Percentiles rank a stretch among this genome's conserved stretches.
Evolutionary conservation across 2,113 vertebrate genomes (phyloP).

Genomic region (Leucopsar rothschildi): DNA sequence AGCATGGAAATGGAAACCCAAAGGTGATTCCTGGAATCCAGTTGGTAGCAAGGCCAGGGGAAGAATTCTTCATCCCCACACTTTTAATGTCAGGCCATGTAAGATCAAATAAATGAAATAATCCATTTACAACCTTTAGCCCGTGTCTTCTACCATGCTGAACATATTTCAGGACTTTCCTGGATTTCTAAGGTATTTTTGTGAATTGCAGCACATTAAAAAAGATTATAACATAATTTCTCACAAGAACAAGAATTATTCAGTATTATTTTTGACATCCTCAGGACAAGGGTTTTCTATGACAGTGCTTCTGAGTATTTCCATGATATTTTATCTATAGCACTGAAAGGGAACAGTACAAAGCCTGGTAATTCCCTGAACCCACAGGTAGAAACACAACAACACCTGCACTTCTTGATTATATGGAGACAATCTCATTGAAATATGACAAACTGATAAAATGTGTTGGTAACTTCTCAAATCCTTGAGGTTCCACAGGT

Average conservation of each 20-base stretch:
- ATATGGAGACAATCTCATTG: background rate
- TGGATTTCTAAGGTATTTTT: background rate
- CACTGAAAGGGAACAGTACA: background rate
- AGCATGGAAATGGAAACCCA: background rate
- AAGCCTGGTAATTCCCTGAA: background rate
- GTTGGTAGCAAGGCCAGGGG: background rate
- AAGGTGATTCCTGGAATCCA: background rate
- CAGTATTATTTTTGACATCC: background rate
- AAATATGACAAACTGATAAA: background rate
- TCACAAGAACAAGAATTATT: background rate
- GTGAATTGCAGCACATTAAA: background rate
- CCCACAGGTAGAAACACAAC: background rate
- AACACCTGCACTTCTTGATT: background rate
- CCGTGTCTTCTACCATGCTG: background rate
- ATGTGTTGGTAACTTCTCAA: rapidly evolving
- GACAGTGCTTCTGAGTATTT: background rate
- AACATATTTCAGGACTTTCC: background rate
- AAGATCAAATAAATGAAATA: background rate
- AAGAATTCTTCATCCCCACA: background rate
- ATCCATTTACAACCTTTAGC: background rate
- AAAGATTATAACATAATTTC: background rate
- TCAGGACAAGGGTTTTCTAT: background rate
- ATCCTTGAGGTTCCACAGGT: background rate
- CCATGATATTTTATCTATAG: background rate
- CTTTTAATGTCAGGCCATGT: background rate